phyloP scores from a whole-genome alignment of 2,797 vertebrate species.

The Momotus momota region DNA sequence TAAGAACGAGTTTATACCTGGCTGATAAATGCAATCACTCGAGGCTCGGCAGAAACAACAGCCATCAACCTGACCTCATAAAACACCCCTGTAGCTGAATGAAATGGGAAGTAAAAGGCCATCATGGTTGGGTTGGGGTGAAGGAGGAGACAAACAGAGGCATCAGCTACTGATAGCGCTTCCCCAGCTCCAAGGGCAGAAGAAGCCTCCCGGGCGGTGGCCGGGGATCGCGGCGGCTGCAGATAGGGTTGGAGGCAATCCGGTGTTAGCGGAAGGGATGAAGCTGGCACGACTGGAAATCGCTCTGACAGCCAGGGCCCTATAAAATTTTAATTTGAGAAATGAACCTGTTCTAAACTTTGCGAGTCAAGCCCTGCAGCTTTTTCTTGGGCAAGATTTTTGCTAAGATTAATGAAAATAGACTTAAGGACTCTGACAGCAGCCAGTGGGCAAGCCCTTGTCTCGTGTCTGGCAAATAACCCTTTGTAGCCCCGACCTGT shows the following conservation, averaged over 20 bases:
- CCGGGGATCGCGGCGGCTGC: accelerated
- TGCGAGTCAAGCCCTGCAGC: not conserved
- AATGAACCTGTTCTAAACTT: slow-evolving; percentile 25
- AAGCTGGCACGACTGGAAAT: not conserved
- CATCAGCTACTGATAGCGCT: not conserved
- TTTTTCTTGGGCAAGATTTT: not conserved
- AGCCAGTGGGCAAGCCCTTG: not conserved
- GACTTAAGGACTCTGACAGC: slow-evolving; percentile 14
- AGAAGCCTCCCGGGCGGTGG: not conserved
- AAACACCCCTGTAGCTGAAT: accelerated
- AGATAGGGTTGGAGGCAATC: not conserved
- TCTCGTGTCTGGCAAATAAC: not conserved
- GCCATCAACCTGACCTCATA: not conserved
- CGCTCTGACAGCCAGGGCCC: slow-evolving; percentile 26
- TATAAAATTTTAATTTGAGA: slow-evolving; percentile 47
- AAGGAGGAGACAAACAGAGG: not conserved
- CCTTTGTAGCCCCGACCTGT: not conserved
- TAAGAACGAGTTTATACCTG: not conserved
- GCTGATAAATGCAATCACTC: not conserved
- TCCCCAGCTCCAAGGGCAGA: not conserved
- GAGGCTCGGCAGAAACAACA: not conserved
- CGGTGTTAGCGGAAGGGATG: not conserved
- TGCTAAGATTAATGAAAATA: not conserved
- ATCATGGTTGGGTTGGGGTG: not conserved
- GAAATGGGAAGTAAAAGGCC: not conserved